Percentiles rank a stretch among this genome's conserved stretches.
phyloP scores from a whole-genome alignment of 1,140 invertebrate species.

The Pemphigus obesinymphae region DNA sequence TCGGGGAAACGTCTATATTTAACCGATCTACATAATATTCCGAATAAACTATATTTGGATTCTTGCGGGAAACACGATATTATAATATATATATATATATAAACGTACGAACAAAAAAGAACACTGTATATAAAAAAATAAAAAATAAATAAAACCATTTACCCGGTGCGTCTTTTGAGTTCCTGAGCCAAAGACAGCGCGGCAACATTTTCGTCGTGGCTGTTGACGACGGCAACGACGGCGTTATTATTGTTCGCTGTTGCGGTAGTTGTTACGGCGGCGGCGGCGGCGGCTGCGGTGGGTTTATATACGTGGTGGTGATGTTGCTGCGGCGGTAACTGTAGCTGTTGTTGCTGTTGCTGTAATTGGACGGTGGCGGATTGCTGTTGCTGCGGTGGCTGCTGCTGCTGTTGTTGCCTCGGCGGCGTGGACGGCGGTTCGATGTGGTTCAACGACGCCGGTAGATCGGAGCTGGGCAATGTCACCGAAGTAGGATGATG shows the following conservation, averaged over 20 bases:
- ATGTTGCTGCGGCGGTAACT: background rate
- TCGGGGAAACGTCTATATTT: background rate
- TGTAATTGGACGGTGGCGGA: background rate
- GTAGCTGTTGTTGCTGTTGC: background rate
- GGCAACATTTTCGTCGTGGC: slow-evolving; percentile 17
- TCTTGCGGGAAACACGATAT: background rate
- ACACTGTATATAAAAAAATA: background rate
- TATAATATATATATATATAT: too few relatives aligned
- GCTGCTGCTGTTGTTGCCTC: background rate
- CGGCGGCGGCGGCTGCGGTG: background rate
- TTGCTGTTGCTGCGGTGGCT: background rate
- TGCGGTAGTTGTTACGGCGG: background rate
- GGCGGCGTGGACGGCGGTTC: slow-evolving; percentile 28
- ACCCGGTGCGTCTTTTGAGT: slow-evolving; percentile 36
- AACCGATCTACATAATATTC: background rate
- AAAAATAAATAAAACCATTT: background rate
- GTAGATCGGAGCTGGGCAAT: slow-evolving; percentile 27
- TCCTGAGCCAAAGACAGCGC: slow-evolving; percentile 31
- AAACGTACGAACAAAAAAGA: too few relatives aligned
- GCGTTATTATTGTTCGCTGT: background rate
- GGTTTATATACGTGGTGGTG: background rate
- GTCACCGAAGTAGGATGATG: slow-evolving; percentile 30
- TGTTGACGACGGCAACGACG: background rate
- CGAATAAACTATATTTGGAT: background rate
- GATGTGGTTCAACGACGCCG: slow-evolving; percentile 37